Conservation (phyloP, 2,888 invertebrate genomes). For the Leptopilina myrica region DNA sequence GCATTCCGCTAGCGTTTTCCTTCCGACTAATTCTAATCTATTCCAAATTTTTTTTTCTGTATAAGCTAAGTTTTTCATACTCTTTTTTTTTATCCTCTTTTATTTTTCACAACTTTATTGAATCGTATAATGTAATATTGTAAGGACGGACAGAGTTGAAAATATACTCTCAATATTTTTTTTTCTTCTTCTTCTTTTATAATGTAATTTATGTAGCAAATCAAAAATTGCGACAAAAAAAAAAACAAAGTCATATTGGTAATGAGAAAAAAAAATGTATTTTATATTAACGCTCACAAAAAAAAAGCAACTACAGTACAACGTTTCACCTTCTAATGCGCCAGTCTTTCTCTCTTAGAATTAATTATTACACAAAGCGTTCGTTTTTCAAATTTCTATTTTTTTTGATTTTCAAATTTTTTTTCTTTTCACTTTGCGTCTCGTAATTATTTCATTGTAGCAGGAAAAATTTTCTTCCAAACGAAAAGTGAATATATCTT, state of each 20-base stretch:
- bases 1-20: conserved; percentile 55
- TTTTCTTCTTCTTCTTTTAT: conserved; percentile 3
- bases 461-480: background rate
- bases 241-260: conserved; percentile 47
- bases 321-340: conserved; percentile 47
- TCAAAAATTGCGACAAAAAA: conserved; percentile 32
- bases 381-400: background rate
- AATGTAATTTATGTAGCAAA: conserved; percentile 20
- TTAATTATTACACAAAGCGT: conserved; percentile 37
- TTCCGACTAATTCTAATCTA: conserved; percentile 64
- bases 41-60: conserved; percentile 67
- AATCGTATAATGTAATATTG: conserved; percentile 58
- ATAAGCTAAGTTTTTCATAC: conserved; percentile 65
- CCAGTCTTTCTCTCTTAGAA: conserved; percentile 36
- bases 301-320: conserved; percentile 58
- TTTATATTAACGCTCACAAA: conserved; percentile 51
- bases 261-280: conserved; percentile 40
- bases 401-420: conserved; percentile 45
- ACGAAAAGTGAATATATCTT: no score
- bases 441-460: background rate
- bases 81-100: conserved; percentile 44
- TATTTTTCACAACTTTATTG: conserved; percentile 46
- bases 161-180: conserved; percentile 62
- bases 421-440: conserved; percentile 52
- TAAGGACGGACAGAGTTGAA: conserved; percentile 67